A percentile compares a stretch with the other conserved stretches of the same genome.
phyloP scores from a whole-genome alignment of 2,888 invertebrate species.

The Drosophila recens region DNA sequence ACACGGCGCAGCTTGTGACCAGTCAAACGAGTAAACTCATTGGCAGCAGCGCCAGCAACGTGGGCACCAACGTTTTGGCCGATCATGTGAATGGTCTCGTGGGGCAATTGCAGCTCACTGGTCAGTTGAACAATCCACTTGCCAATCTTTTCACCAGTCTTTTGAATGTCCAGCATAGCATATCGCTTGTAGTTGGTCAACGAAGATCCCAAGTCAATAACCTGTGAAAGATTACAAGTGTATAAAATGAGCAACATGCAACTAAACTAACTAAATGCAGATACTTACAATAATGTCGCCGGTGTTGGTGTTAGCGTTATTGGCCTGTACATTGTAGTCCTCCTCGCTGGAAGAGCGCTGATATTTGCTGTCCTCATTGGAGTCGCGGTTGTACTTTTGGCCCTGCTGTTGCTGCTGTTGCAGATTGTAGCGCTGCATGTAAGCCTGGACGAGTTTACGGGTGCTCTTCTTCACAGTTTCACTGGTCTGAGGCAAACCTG shows the following conservation, averaged over 20 bases:
- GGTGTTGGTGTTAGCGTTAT: slow-evolving; percentile 54
- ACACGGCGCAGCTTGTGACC: slow-evolving; percentile 82
- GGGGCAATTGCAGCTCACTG: slow-evolving; percentile 65
- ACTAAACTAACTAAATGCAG: neutral
- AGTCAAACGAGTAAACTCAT: slow-evolving; percentile 75
- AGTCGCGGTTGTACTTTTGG: slow-evolving; percentile 37
- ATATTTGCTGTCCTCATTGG: slow-evolving; percentile 41
- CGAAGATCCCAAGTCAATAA: slow-evolving; percentile 79
- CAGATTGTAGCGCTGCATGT: slow-evolving; percentile 78
- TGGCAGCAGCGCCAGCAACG: slow-evolving; percentile 82
- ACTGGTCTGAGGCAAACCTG: slow-evolving; percentile 75
- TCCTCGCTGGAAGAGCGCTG: slow-evolving; percentile 71
- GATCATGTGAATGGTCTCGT: slow-evolving; percentile 80
- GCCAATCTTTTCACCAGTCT: slow-evolving; percentile 73
- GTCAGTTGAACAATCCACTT: slow-evolving; percentile 73
- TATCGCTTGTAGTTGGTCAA: slow-evolving; percentile 70
- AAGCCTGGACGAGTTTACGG: slow-evolving; percentile 77
- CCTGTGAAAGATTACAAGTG: slow-evolving; percentile 23
- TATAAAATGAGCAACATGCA: neutral
- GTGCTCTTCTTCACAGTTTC: slow-evolving; percentile 74
- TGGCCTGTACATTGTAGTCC: slow-evolving; percentile 54
- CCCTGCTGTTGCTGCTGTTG: slow-evolving; percentile 53
- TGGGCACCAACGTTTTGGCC: slow-evolving; percentile 82
- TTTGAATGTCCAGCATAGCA: slow-evolving; percentile 71
- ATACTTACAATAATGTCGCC: slow-evolving; percentile 79